Evolutionary conservation across 1,140 invertebrate genomes (phyloP).

Genomic region (Caenorhabditis elegans): DNA sequence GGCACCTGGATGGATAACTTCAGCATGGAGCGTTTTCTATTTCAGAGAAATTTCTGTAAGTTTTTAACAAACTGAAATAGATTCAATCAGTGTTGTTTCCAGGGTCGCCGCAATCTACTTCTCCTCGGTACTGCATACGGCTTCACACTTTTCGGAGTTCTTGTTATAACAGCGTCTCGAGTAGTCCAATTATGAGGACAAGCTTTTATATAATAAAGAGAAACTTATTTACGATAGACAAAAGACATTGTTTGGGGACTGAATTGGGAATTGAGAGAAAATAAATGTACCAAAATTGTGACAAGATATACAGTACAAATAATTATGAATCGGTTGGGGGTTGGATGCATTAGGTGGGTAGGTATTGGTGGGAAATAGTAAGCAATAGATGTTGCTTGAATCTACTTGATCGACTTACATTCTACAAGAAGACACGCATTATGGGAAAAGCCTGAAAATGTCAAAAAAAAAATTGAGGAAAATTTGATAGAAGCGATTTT

Average conservation of each 20-base stretch:
- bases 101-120: background rate
- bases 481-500: background rate
- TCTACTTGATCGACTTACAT: conserved; percentile 27
- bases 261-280: background rate
- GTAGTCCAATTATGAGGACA: background rate
- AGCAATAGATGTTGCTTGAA: background rate
- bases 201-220: conserved; percentile 23
- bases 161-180: background rate
- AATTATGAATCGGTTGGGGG: background rate
- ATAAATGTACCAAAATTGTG: conserved; percentile 21
- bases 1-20: background rate
- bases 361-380: background rate
- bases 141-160: conserved; percentile 11
- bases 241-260: too few relatives aligned
- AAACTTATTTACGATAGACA: background rate
- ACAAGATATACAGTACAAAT: conserved; percentile 32
- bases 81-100: background rate
- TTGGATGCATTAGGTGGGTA: background rate
- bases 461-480: background rate
- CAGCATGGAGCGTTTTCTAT: conserved; percentile 26
- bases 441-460: conserved; percentile 31
- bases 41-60: conserved; percentile 13
- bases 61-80: background rate
- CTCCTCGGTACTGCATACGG: background rate
- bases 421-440: conserved; percentile 33